Percentiles rank a stretch among this genome's conserved stretches.
These are phyloP conservation scores for Xylophagus ater DNA, from an alignment of 2,888 invertebrate species.

Conservation along the genomic window DNA sequence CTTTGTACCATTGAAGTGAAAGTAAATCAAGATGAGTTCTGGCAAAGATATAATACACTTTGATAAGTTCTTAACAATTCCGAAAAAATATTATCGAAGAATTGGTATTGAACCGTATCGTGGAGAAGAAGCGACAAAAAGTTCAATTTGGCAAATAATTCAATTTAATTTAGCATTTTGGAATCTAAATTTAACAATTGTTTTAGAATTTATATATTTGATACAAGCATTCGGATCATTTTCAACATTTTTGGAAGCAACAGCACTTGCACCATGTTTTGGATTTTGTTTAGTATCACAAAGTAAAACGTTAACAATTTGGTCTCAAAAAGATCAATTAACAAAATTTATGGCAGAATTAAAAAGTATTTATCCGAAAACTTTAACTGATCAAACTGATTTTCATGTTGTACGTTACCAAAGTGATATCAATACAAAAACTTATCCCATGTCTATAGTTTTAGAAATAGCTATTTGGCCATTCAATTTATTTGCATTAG, in stretches of 20 bases:
- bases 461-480: not conserved
- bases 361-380: too few species aligned
- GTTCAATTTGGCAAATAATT: not conserved
- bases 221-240: slow-evolving; percentile 6
- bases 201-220: slow-evolving; percentile 11
- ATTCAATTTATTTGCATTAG: not conserved
- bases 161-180: not conserved
- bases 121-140: too few species aligned
- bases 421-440: too few species aligned
- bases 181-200: not conserved
- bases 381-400: too few species aligned
- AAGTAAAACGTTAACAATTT: slow-evolving; percentile 10
- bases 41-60: too few species aligned
- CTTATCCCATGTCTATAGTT: not conserved
- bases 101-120: not conserved
- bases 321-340: slow-evolving; percentile 3
- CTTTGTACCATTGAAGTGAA: too few species aligned
- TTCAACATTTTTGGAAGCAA: slow-evolving; percentile 12
- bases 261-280: slow-evolving; percentile 14
- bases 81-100: not conserved
- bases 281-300: slow-evolving; percentile 11
- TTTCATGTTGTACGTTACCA: too few species aligned
- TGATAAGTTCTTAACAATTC: not conserved
- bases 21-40: too few species aligned
- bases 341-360: slow-evolving; percentile 8